A percentile compares a stretch with the other conserved stretches of the same genome.
Conservation (phyloP, 1,140 invertebrate genomes). For the Matsumurasca onukii region DNA sequence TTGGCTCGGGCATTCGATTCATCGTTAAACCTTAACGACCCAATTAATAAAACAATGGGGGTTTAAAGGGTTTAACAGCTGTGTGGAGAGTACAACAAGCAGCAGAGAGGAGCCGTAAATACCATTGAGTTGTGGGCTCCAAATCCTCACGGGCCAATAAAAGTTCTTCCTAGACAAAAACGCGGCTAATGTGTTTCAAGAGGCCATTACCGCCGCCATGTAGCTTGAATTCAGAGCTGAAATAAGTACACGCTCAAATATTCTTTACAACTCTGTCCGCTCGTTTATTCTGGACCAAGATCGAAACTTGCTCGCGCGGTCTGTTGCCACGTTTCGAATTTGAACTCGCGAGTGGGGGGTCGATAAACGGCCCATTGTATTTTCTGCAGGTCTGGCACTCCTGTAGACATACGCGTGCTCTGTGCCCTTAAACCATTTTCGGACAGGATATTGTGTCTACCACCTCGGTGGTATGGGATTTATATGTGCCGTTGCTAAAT, state of each 20-base stretch:
- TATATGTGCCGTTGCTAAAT: no score
- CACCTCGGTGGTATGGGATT: no score
- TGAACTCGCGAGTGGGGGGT: neutral
- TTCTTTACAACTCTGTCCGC: neutral
- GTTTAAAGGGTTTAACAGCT: neutral
- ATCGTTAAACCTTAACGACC: neutral
- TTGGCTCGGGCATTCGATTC: no score
- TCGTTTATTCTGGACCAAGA: neutral
- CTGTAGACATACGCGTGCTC: no score
- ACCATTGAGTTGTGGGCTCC: neutral
- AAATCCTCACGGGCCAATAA: neutral
- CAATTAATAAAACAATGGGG: conserved; percentile 1
- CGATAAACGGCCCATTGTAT: no score
- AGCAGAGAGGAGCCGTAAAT: neutral
- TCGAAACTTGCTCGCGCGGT: neutral
- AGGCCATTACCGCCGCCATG: neutral
- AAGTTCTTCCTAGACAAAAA: conserved; percentile 1
- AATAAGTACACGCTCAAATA: neutral
- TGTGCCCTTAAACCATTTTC: no score
- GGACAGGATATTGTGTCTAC: no score
- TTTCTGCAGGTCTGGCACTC: no score
- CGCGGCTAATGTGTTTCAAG: neutral
- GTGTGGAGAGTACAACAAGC: neutral
- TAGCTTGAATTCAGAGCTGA: neutral
- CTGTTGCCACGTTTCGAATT: neutral